phyloP scores from a whole-genome alignment of 2,113 vertebrate genomes.

The Thalassarche chlororhynchos region DNA sequence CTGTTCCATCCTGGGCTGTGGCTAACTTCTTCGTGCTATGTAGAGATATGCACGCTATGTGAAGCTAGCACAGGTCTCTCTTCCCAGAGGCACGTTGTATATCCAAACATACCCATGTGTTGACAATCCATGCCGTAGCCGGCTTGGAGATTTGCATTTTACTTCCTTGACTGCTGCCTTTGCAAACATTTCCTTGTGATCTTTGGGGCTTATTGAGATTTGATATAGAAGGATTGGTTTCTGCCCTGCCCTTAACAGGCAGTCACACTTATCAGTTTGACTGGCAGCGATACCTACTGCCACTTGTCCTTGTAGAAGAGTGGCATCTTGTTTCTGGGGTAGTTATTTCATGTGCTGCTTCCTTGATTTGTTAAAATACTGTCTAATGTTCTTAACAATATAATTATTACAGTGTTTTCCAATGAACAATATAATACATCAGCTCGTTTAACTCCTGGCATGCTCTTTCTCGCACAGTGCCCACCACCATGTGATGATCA shows the following conservation, averaged over 20 bases:
- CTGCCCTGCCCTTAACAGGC: not conserved
- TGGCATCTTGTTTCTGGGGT: not conserved
- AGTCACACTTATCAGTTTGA: not conserved
- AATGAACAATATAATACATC: not conserved
- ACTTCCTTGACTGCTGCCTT: not conserved
- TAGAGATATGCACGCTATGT: fast-evolving
- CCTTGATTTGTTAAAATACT: not conserved
- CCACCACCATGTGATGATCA: not conserved
- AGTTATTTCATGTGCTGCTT: not conserved
- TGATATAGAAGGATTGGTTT: not conserved
- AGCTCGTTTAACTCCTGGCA: not conserved
- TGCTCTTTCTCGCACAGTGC: not conserved
- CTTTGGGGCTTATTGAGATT: not conserved
- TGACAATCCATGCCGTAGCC: not conserved
- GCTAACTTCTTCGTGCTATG: not conserved
- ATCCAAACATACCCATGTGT: not conserved
- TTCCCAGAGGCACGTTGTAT: not conserved
- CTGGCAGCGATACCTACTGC: not conserved
- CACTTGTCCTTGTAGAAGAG: not conserved
- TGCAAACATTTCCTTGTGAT: not conserved
- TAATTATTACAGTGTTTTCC: not conserved
- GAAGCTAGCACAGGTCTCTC: not conserved
- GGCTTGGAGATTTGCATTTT: not conserved
- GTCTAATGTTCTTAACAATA: not conserved
- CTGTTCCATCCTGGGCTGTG: not conserved